Evolutionary conservation across 2,797 vertebrate genomes (phyloP), one percentile per base, ranked within the genome.

Genomic region (Rachycentron canadum): DNA sequence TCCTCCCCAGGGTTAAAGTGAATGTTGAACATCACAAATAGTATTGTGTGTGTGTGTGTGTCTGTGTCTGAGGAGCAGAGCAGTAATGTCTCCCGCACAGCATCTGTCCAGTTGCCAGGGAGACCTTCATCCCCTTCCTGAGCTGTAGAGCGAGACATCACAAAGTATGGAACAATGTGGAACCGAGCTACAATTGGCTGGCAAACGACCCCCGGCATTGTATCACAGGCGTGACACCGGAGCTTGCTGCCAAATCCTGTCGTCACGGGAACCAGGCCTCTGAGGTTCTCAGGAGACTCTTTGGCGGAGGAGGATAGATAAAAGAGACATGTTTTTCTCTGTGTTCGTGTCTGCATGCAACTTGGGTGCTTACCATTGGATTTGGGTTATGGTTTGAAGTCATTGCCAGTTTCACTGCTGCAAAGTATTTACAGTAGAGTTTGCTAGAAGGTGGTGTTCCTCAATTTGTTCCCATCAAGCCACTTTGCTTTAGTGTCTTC

Each of bases 101-200:
- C 83, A 91, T 92, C 70, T 69, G 58, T 80, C 78, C 78, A 62
- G 83, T 86, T 94, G 88, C 92, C 91, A 91, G 81, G 79, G 82
- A 87, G 76, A 89, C 86, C 70, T 73, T 47, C 67, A 63, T 62
- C 67, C 82, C 32, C 76, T 65, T 52, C 69, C 45, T 57, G 76
- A 85, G 92, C 90, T 69, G 71, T 72, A 75, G 56, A 86, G 85
- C 78, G 72, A 88, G 76, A 87, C 84, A 67, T 86, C 86, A 78
- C 76, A 74, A 86, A 80, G 61, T 89, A 81, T 73, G 75, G 71
- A 92, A 88, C 79, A 86, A 90, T 70, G 81, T 81, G 68, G 85
- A 91, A 86, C 82, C 43, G n/a, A 77, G 76, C 65, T 67, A 49
- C 32, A 7, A 83, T 82, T 88, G 86, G 79, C 81, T 86, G 69